Conservation (phyloP, 2,888 invertebrate genomes). For the Macrophya alboannulata region DNA sequence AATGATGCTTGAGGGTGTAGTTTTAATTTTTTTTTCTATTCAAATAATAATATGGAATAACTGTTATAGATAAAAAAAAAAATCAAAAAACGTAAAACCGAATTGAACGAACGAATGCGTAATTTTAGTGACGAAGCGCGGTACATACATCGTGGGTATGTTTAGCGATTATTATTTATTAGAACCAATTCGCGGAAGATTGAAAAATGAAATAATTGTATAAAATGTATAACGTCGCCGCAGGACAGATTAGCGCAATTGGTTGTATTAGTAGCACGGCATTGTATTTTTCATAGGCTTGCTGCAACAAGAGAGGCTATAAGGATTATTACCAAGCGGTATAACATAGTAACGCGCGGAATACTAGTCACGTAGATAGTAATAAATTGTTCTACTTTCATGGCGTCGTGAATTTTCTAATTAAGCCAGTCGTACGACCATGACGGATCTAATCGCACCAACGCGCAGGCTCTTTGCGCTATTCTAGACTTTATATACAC, state of each 20-base stretch:
- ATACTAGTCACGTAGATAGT: constrained; percentile 32
- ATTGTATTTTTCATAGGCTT: not conserved
- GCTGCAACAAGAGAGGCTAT: not conserved
- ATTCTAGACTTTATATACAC: not conserved
- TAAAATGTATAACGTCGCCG: not conserved
- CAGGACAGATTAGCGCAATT: not conserved
- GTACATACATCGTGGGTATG: not conserved
- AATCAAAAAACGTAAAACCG: not conserved
- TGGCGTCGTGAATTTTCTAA: constrained; percentile 54
- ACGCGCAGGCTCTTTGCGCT: constrained; percentile 25
- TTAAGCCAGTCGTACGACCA: constrained; percentile 46
- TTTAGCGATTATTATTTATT: not conserved
- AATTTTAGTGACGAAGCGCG: not conserved
- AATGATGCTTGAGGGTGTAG: not conserved
- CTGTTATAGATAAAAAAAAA: not conserved
- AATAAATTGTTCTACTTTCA: constrained; percentile 55
- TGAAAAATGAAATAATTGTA: constrained; percentile 7
- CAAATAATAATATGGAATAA: not conserved
- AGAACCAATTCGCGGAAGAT: not conserved
- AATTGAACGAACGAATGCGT: not conserved
- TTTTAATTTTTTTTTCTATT: not conserved
- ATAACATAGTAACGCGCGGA: constrained; percentile 4
- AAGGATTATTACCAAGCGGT: too few relatives aligned
- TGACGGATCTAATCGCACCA: constrained; percentile 42
- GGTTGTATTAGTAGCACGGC: not conserved